phyloP scores from a whole-genome alignment of 2,888 invertebrate species.

The Ferrisia virgata region DNA sequence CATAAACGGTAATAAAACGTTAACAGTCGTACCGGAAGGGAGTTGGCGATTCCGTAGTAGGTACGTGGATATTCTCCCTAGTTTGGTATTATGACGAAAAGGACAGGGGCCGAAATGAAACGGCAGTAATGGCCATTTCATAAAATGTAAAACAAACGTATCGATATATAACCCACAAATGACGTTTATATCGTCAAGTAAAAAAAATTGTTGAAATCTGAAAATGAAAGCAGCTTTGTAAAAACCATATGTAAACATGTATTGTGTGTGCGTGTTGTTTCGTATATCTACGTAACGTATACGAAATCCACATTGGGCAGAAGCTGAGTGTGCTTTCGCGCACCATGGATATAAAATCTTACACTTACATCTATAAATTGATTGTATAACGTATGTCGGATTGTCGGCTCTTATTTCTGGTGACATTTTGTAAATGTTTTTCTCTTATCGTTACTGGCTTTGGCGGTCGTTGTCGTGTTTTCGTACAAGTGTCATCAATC shows the following conservation, averaged over 20 bases:
- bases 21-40: conserved; percentile 23
- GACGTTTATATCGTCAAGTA: conserved; percentile 30
- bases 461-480: not conserved
- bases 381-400: no score
- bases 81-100: not conserved
- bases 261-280: not conserved
- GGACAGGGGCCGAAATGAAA: not conserved
- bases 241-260: not conserved
- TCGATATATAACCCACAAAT: conserved; percentile 18
- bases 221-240: not conserved
- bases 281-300: no score
- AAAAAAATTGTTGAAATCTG: conserved; percentile 20
- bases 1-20: conserved; percentile 29
- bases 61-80: not conserved
- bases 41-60: conserved; percentile 10
- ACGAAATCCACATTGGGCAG: not conserved
- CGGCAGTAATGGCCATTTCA: conserved; percentile 18
- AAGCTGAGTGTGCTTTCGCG: not conserved
- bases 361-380: not conserved
- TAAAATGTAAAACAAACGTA: conserved; percentile 32
- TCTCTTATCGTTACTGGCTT: not conserved
- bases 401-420: not conserved
- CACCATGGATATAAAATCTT: not conserved
- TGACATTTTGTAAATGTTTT: conserved; percentile 6
- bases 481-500: not conserved